Evolutionary conservation across 2,888 invertebrate genomes (phyloP).

Genomic region (Drosophila nr. fundita): DNA sequence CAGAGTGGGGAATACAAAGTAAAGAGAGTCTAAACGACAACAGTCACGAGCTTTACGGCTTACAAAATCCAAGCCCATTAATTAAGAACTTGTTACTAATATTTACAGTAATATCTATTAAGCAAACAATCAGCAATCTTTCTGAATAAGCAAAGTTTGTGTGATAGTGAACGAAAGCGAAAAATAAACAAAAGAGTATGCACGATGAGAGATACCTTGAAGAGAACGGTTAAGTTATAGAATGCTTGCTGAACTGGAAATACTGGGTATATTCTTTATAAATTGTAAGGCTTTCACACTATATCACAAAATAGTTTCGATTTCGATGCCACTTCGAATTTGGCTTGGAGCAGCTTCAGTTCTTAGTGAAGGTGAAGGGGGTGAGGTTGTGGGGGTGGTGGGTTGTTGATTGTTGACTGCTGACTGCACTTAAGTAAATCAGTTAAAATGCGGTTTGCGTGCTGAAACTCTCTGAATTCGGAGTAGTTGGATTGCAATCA

Average conservation of each 20-base stretch:
- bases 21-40: not conserved
- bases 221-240: not conserved
- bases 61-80: conserved; percentile 6
- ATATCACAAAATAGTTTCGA: conserved; percentile 12
- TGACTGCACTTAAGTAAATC: conserved; percentile 15
- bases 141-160: conserved; percentile 10
- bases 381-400: not conserved
- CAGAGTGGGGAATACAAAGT: not conserved
- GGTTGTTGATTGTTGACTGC: not conserved
- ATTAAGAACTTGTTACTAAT: conserved; percentile 5
- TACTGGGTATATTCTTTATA: too few species aligned
- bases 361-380: not conserved
- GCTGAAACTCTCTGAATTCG: conserved; percentile 8
- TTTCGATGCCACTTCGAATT: not conserved
- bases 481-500: conserved; percentile 38
- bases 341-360: not conserved
- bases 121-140: conserved; percentile 14
- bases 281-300: not conserved
- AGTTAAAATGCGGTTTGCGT: conserved; percentile 38
- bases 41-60: conserved; percentile 2
- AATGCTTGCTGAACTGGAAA: not conserved
- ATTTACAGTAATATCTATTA: conserved; percentile 5
- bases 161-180: conserved; percentile 28
- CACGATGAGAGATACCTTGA: not conserved
- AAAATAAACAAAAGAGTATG: conserved; percentile 16